Conservation (phyloP, 64 coral and sea anemone genomes). For the Actinia tenebrosa region DNA sequence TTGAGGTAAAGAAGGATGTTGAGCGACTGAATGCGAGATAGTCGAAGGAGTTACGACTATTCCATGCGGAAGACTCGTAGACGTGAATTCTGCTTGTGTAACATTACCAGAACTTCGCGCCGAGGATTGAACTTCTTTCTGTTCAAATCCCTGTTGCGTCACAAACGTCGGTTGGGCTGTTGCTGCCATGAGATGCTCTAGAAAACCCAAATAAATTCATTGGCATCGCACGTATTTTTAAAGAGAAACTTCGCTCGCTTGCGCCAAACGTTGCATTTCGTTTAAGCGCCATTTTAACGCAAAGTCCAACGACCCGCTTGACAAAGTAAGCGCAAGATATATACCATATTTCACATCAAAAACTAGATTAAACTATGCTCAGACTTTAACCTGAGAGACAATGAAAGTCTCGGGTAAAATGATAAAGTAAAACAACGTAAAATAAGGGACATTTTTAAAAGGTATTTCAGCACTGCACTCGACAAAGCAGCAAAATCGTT, state of each 20-base stretch:
- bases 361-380: neutral
- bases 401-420: neutral
- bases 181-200: constrained; percentile 87
- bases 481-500: constrained; percentile 46
- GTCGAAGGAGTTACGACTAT: constrained; percentile 41
- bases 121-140: constrained; percentile 48
- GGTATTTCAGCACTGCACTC: constrained; percentile 24
- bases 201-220: constrained; percentile 22
- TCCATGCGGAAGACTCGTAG: constrained; percentile 36
- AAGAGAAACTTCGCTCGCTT: neutral
- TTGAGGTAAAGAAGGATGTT: constrained; percentile 54
- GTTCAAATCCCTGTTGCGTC: constrained; percentile 55
- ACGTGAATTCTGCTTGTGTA: constrained; percentile 52
- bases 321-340: neutral
- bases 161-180: constrained; percentile 75
- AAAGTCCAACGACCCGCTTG: constrained; percentile 9
- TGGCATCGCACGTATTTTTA: neutral
- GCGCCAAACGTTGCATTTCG: neutral
- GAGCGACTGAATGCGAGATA: constrained; percentile 8
- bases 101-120: constrained; percentile 45
- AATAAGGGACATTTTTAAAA: constrained; percentile 14
- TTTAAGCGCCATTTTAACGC: constrained; percentile 26
- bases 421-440: neutral
- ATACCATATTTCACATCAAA: neutral
- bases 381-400: neutral